Base-by-base conservation (phyloP, 1,140 invertebrate species). In the Brachionus koreanus region DNA sequence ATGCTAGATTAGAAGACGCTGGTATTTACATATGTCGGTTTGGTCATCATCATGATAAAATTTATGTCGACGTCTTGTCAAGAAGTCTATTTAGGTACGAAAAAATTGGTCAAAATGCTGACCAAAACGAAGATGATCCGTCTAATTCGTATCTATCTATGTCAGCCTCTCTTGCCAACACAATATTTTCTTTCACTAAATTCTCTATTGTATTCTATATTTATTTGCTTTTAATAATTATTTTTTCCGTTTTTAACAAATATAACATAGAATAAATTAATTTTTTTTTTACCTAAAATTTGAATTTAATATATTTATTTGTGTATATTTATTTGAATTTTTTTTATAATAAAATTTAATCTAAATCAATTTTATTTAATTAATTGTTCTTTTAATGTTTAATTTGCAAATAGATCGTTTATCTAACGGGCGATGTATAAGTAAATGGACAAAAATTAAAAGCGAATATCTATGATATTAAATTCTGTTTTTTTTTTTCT, bases 241-340 rank as follows among this genome's bases (percentile, higher is more conserved):
- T 74, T 46, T 74, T 74, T 74, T 74, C 69, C 37, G 25, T 74
- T 13, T 74, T 74, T 74, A 74, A 74, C 39, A 74, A 74, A 74
- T 74, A 74, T 33, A 74, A 35, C 12, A 69, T 69, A 37, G 65
- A 69, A 16, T 69, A 69, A 39, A 69, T 37, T 19, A 16, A 42
- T 69, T 69, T 16, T 39, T 69, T 37, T 37, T 16, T 39, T 37
- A 1, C 10, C n/a, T 43, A 43, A 23, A 16, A 25, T 69, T n/a
- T 10, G 29, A 49, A 74, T 23, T 25, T n/a, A 12, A 12, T 67
- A 57, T 23, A 57, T 19, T 57, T 57, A 57, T 57, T n/a, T 37
- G 1, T 65, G 63, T 33, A 65, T 33, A 65, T 65, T 65, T 65
- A 33, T 12, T n/a, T 29, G 19, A 19, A 57, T 7, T 57, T 52